Evolutionary conservation across 1,140 invertebrate genomes (phyloP).

Genomic region (Metopolophium dirhodum): DNA sequence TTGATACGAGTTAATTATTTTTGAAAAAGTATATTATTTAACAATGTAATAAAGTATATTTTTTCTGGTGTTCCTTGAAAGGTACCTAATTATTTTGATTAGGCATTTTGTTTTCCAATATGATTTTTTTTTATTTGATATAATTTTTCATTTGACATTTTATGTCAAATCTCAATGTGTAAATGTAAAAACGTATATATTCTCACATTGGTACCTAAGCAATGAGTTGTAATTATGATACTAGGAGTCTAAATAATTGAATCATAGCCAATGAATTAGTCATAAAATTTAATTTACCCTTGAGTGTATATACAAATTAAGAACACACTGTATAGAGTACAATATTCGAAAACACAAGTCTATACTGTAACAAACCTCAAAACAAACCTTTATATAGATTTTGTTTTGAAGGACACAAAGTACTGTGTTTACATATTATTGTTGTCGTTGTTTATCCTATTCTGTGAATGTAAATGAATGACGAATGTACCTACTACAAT

Average conservation of each 20-base stretch:
- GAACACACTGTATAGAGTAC: neutral
- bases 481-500: neutral
- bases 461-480: neutral
- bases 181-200: conserved; percentile 9
- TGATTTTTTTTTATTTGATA: neutral
- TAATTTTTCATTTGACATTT: neutral
- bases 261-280: conserved; percentile 6
- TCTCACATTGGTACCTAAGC: neutral
- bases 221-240: neutral
- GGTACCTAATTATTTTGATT: neutral
- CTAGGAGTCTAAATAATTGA: neutral
- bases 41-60: neutral
- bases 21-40: neutral
- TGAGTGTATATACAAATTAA: neutral
- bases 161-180: neutral
- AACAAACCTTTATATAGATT: conserved; percentile 42
- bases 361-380: neutral
- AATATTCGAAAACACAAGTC: neutral
- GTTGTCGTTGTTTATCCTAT: neutral
- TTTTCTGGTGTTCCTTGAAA: neutral
- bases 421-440: conserved; percentile 2
- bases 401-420: neutral
- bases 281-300: neutral
- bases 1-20: neutral
- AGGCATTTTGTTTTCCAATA: neutral